Evolutionary conservation across 1,140 invertebrate species (phyloP).

Genomic region (Pantala flavescens): DNA sequence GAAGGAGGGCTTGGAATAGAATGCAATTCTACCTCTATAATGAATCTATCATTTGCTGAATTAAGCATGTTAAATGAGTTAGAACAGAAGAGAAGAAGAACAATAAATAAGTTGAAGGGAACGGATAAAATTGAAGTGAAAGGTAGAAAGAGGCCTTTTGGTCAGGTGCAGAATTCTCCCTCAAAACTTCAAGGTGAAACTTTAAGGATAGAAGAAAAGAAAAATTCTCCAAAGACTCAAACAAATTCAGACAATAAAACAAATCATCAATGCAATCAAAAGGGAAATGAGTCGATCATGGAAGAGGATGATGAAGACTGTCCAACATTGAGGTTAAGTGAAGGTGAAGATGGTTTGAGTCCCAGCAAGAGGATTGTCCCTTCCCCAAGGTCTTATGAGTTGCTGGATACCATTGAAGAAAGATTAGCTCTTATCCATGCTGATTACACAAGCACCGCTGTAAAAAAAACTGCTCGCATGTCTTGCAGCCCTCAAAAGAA

Average conservation of each 20-base stretch:
- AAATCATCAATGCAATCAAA: too few species aligned
- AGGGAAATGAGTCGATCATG: not conserved
- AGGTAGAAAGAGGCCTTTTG: too few species aligned
- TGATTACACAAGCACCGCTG: not conserved
- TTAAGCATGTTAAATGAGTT: not conserved
- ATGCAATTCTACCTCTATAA: too few species aligned
- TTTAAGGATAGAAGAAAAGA: too few species aligned
- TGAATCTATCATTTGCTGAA: too few species aligned
- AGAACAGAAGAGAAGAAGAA: not conserved
- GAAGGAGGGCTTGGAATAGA: too few species aligned
- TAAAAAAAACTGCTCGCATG: not conserved
- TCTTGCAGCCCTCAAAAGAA: not conserved
- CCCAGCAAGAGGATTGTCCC: not conserved
- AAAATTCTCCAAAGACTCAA: too few species aligned
- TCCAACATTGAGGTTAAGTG: not conserved
- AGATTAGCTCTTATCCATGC: not conserved
- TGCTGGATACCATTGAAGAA: not conserved
- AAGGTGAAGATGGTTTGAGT: not conserved
- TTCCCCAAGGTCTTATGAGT: not conserved
- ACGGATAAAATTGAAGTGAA: too few species aligned
- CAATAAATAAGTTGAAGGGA: not conserved
- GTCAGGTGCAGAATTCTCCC: too few species aligned
- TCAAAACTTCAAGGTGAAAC: too few species aligned
- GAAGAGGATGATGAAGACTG: not conserved
- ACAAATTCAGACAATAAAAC: too few species aligned